Evolutionary conservation across 1,140 invertebrate genomes (phyloP).

Genomic region (Aphelenchoides fujianensis): DNA sequence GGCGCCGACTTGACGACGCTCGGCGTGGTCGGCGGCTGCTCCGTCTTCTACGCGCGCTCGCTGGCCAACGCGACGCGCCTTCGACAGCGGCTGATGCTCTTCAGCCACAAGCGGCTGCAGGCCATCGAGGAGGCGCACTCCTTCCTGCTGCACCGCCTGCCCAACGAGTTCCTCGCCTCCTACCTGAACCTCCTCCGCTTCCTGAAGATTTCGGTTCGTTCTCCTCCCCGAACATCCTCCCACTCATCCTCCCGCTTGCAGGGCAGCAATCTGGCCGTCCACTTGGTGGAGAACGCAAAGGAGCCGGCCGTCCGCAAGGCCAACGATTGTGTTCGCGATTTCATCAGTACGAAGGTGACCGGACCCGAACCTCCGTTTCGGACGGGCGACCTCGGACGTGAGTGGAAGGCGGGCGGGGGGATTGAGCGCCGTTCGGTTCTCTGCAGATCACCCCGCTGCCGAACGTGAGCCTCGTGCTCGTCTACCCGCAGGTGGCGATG

Average conservation of each 20-base stretch:
- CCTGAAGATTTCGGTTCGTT: conserved; percentile 38
- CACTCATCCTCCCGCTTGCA: conserved; percentile 17
- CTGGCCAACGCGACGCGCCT: conserved; percentile 38
- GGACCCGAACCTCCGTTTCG: conserved; percentile 23
- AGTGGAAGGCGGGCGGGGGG: no score
- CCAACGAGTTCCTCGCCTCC: conserved; percentile 26
- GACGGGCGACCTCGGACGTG: not conserved
- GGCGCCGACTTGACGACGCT: conserved; percentile 30
- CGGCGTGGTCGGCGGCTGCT: conserved; percentile 31
- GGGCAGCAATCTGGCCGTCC: conserved; percentile 37
- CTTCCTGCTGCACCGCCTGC: conserved; percentile 28
- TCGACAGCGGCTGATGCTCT: conserved; percentile 31
- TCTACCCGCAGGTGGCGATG: conserved; percentile 38
- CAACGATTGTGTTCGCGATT: conserved; percentile 36
- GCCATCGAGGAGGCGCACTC: conserved; percentile 23
- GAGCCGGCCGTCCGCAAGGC: conserved; percentile 25
- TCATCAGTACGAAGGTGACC: conserved; percentile 30
- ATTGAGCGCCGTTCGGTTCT: no score
- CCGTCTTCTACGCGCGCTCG: conserved; percentile 36
- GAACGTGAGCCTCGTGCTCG: conserved; percentile 37
- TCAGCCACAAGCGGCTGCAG: conserved; percentile 20
- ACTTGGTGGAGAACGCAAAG: conserved; percentile 18
- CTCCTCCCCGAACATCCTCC: conserved; percentile 1
- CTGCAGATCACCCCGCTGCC: conserved; percentile 12
- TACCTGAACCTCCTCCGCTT: conserved; percentile 41